phyloP scores from a whole-genome alignment of 2,888 invertebrate genomes.

The Drosophila lutescens region DNA sequence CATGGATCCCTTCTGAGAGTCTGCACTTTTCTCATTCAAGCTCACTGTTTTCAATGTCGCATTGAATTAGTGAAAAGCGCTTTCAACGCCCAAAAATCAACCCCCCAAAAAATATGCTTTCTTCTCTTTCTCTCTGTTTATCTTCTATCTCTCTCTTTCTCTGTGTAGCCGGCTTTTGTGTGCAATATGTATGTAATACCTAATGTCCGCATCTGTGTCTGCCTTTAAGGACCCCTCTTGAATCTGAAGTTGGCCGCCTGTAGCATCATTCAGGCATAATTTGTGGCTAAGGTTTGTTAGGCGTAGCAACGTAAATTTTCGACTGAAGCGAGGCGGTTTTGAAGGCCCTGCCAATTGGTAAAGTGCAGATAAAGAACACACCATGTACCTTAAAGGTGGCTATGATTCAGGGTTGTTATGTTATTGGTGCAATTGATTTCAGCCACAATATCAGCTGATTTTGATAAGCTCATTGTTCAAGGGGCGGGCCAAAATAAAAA shows the following conservation, averaged over 20 bases:
- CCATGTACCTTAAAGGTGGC: slow-evolving; percentile 23
- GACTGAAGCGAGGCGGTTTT: not conserved
- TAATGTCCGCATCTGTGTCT: slow-evolving; percentile 52
- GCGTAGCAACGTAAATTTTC: slow-evolving; percentile 3
- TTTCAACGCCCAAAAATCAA: slow-evolving; percentile 76
- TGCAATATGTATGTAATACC: slow-evolving; percentile 15
- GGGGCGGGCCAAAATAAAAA: not conserved
- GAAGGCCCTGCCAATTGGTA: slow-evolving; percentile 5
- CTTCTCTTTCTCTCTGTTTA: slow-evolving; percentile 8
- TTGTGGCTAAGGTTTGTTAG: slow-evolving; percentile 54
- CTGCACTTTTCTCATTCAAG: slow-evolving; percentile 55
- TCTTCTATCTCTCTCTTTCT: slow-evolving; percentile 5
- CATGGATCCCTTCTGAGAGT: slow-evolving; percentile 40
- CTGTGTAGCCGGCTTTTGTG: slow-evolving; percentile 54
- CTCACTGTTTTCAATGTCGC: slow-evolving; percentile 80
- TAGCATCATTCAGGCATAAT: slow-evolving; percentile 68
- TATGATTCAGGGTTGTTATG: slow-evolving; percentile 12
- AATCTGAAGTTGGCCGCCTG: slow-evolving; percentile 58
- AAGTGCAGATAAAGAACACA: slow-evolving; percentile 7
- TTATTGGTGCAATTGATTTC: not conserved
- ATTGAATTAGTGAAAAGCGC: slow-evolving; percentile 82
- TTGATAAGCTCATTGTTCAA: not conserved
- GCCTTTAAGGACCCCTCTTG: slow-evolving; percentile 64
- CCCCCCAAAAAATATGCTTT: slow-evolving; percentile 59
- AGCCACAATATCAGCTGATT: not conserved